Conservation (phyloP, 2,888 invertebrate genomes). For the Hecatera dysodea region DNA sequence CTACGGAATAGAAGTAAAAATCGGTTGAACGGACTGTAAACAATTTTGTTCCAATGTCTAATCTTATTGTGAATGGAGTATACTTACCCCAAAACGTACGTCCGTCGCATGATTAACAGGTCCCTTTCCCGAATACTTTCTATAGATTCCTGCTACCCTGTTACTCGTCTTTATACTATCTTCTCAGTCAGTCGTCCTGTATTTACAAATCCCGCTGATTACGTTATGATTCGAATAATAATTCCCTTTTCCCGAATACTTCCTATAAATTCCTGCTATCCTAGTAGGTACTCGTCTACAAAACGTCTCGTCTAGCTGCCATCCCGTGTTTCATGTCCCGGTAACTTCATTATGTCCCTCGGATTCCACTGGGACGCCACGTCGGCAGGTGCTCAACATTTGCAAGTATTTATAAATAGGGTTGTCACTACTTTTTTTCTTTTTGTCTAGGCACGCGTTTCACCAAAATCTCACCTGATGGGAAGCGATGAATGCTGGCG, state of each 20-base stretch:
- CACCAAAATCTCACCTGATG: too few relatives aligned
- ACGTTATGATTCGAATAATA: neutral
- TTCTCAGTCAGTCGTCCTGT: slow-evolving; percentile 3
- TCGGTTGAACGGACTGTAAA: too few relatives aligned
- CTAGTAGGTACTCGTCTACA: neutral
- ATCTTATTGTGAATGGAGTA: too few relatives aligned
- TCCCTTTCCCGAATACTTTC: neutral
- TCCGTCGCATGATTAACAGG: too few relatives aligned
- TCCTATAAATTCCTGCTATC: neutral
- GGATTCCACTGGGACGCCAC: slow-evolving; percentile 11
- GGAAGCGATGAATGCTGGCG: too few relatives aligned
- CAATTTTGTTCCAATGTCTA: too few relatives aligned
- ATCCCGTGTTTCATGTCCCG: slow-evolving; percentile 19
- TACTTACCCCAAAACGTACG: too few relatives aligned
- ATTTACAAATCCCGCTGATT: slow-evolving; percentile 7
- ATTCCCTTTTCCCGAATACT: neutral
- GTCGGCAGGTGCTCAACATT: slow-evolving; percentile 38
- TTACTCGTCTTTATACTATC: neutral
- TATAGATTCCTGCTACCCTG: neutral
- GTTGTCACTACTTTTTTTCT: slow-evolving; percentile 1
- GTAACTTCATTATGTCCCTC: slow-evolving; percentile 39
- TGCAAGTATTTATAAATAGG: slow-evolving; percentile 24
- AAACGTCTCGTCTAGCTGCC: neutral
- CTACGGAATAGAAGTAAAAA: too few relatives aligned
- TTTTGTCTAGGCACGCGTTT: neutral